Conservation (phyloP, 2,797 vertebrate genomes). For the Epinephelus awoara region DNA sequence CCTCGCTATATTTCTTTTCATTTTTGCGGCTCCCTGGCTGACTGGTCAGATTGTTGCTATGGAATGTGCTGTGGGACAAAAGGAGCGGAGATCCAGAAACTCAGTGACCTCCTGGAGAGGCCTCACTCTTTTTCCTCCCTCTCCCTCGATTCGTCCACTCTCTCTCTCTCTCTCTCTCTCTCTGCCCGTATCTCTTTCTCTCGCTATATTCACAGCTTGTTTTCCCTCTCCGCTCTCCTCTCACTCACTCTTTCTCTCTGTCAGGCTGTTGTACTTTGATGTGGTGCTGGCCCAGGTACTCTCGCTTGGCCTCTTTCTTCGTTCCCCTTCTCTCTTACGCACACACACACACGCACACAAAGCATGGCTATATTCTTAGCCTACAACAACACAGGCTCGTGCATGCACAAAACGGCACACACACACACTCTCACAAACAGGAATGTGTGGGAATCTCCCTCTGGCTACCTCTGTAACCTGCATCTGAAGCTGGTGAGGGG, state of each 20-base stretch:
- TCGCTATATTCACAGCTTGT: constrained; percentile 33
- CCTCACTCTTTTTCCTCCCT: constrained; percentile 57
- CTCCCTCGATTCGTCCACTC: constrained; percentile 35
- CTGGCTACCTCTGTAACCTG: constrained; percentile 83
- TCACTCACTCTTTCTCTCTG: constrained; percentile 46
- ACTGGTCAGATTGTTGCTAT: constrained; percentile 80
- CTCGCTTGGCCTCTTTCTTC: constrained; percentile 50
- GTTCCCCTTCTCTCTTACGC: constrained; percentile 23
- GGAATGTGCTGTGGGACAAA: constrained; percentile 84
- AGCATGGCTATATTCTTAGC: constrained; percentile 41
- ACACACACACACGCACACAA: constrained; percentile 29
- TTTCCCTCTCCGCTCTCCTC: constrained; percentile 33
- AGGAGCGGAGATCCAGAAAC: constrained; percentile 81
- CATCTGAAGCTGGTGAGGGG: constrained; percentile 79
- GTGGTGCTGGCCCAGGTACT: constrained; percentile 73
- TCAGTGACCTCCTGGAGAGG: constrained; percentile 80
- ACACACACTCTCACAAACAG: constrained; percentile 64
- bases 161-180: constrained; percentile 36
- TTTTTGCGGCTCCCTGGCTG: constrained; percentile 69
- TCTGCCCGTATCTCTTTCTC: constrained; percentile 29
- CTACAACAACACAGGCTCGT: constrained; percentile 63
- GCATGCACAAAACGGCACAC: constrained; percentile 53
- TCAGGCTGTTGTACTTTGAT: constrained; percentile 67
- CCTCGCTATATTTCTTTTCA: constrained; percentile 67
- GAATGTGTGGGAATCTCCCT: constrained; percentile 85